Evolutionary conservation across 1,140 invertebrate species (phyloP), one percentile per base, ranked within the genome.

Genomic region (Dreissena polymorpha): DNA sequence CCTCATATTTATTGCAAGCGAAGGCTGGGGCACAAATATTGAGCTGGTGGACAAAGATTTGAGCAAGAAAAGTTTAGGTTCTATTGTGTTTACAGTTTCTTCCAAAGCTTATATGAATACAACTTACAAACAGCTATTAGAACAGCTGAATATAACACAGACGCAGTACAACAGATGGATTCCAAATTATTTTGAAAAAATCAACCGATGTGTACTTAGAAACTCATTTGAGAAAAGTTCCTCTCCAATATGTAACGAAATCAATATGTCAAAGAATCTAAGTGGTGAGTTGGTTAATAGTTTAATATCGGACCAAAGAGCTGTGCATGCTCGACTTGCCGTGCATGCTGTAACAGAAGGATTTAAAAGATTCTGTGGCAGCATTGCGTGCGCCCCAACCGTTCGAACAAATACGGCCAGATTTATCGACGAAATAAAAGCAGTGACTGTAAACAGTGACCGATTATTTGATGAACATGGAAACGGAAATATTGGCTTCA

Each of bases 401-500:
- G 16, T 13, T 50, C 49, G 21, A 3, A 60, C 12, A 25, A 2
- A 70, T 21, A 13, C 39, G 21, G 77, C 55, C 29, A 27, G 50
- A 14, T 13, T n/a, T 21, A 8, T 69, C n/a, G 29, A 64, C 21
- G 39, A 21, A 2, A 76, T 69, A 2, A 16, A 39, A 13, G 18
- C 49, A 13, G 29, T 51, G 0, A 39, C 79, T 18, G 63, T 60
- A 12, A 76, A 79, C 13, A 81, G 60, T 5, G 72, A 74, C 29
- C 69, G 51, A 21, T 79, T 86, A 10, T 90, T 89, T 75, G 85
- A 87, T 50, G 80, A 82, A 23, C 82, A 86, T n/a, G 86, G 86
- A 0, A 90, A 90, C 75, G 89, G 89, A 13, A 86, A 86, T 49
- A 81, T 86, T 21, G 88, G 88, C 1, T 89, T 87, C 64, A 85